These are phyloP conservation scores for Remorina albescens DNA, from an alignment of 2,797 vertebrate genomes.

Conservation along the genomic window DNA sequence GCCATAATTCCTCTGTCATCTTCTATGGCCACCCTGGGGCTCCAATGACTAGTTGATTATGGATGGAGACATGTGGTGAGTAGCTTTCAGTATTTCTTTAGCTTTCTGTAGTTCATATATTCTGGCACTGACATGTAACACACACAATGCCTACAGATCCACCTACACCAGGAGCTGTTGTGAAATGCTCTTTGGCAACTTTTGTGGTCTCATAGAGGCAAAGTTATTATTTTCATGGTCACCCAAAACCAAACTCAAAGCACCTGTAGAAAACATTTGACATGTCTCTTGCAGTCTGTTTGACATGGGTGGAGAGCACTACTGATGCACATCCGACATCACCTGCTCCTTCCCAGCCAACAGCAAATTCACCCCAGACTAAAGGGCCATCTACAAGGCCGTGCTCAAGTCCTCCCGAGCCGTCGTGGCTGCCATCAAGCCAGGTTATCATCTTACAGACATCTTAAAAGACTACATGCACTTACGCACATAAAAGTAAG, in stretches of 20 bases:
- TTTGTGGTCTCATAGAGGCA: neutral
- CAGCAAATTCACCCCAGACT: constrained; percentile 87
- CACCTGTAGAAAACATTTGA: constrained; percentile 77
- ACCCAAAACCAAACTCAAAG: neutral
- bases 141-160: neutral
- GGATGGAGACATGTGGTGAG: constrained; percentile 95
- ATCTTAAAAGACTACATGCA: neutral
- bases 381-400: constrained; percentile 92
- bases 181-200: neutral
- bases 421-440: constrained; percentile 89
- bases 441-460: constrained; percentile 82
- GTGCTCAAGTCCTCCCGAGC: constrained; percentile 90
- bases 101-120: too few relatives aligned
- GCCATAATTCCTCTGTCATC: constrained; percentile 89
- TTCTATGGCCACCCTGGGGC: constrained; percentile 95
- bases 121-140: neutral
- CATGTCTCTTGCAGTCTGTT: constrained; percentile 88
- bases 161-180: neutral
- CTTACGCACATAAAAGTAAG: neutral
- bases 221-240: neutral
- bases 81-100: neutral
- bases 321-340: constrained; percentile 96
- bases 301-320: constrained; percentile 98
- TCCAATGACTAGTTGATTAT: constrained; percentile 90
- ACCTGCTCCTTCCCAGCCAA: constrained; percentile 97